These are phyloP conservation scores for Saimiri boliviensis DNA, from an alignment of 2,113 vertebrate species.

Conservation along the genomic window DNA sequence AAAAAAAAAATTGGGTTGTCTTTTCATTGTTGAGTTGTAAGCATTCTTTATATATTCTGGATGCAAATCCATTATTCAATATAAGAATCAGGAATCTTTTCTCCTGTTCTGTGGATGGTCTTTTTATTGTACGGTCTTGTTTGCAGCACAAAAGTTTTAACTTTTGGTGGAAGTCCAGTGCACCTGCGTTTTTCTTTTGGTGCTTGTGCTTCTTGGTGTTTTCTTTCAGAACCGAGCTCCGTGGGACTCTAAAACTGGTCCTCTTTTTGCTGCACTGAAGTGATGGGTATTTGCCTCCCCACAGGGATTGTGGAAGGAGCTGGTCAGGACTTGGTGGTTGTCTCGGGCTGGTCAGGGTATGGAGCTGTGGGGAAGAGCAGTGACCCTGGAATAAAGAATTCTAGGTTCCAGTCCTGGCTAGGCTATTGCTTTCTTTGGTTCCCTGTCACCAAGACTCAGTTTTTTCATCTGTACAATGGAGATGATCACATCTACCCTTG, in stretches of 20 bases:
- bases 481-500: fast-evolving
- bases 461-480: neutral
- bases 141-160: neutral
- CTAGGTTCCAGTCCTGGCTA: fast-evolving
- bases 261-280: neutral
- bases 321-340: neutral
- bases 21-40: neutral
- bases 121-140: neutral
- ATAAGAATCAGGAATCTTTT: neutral
- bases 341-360: neutral
- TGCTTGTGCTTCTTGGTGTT: neutral
- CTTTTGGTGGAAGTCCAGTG: neutral
- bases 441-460: neutral
- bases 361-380: neutral
- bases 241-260: neutral
- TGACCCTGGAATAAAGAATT: fast-evolving
- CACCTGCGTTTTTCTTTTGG: neutral
- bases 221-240: neutral
- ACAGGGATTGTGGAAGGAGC: fast-evolving
- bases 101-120: no score
- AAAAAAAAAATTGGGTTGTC: neutral
- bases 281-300: neutral
- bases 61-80: neutral
- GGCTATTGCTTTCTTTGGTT: neutral
- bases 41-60: neutral